These are phyloP conservation scores for Lagocephalus sceleratus DNA, from an alignment of 2,797 vertebrate genomes.

Conservation along the genomic window DNA sequence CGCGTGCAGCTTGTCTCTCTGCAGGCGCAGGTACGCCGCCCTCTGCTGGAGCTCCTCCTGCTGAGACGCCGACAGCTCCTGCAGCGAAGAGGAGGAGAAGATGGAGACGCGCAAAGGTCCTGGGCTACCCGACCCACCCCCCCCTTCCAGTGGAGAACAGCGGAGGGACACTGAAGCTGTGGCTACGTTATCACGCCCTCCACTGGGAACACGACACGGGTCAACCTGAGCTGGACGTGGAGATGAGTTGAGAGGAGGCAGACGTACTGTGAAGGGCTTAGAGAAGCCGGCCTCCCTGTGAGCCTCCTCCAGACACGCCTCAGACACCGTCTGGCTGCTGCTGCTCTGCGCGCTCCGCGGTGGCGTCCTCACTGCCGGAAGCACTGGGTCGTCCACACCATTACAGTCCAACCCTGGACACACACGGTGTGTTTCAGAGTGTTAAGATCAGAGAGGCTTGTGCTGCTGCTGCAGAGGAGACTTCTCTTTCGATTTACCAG, in stretches of 20 bases:
- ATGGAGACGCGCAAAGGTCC: background rate
- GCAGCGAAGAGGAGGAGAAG: background rate
- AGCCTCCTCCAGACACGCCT: constrained; percentile 76
- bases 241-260: background rate
- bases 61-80: constrained; percentile 84
- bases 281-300: constrained; percentile 78
- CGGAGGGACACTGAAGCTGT: too few relatives aligned
- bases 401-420: constrained; percentile 65
- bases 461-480: too few relatives aligned
- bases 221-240: too few relatives aligned
- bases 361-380: constrained; percentile 65
- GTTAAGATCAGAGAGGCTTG: background rate
- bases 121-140: too few relatives aligned
- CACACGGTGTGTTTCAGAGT: background rate
- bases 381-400: constrained; percentile 49
- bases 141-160: background rate
- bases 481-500: constrained; percentile 43
- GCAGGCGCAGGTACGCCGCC: constrained; percentile 81
- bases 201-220: too few relatives aligned
- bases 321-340: constrained; percentile 67
- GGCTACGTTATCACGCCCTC: too few relatives aligned
- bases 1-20: constrained; percentile 87
- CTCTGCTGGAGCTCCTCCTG: constrained; percentile 88
- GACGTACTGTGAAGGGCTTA: constrained; percentile 81
- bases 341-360: constrained; percentile 43